Evolutionary conservation across 2,888 invertebrate species (phyloP).

Genomic region (Pterobdella sp.): DNA sequence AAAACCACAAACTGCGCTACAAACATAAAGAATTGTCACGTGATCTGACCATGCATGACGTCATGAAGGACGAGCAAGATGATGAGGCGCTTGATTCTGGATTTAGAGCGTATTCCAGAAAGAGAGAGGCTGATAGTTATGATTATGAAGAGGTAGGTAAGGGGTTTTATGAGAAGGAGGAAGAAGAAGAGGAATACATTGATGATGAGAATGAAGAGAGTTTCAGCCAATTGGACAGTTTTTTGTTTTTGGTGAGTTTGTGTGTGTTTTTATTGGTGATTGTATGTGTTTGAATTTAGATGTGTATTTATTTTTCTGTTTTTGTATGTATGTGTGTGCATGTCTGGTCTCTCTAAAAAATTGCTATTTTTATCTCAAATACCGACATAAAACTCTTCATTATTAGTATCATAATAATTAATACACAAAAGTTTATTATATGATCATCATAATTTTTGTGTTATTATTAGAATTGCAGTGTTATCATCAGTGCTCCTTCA

Average conservation of each 20-base stretch:
- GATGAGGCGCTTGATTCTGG: too few relatives aligned
- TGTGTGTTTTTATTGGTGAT: neutral
- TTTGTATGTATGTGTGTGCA: too few relatives aligned
- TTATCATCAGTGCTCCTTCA: too few relatives aligned
- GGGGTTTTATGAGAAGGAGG: neutral
- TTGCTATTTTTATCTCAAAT: too few relatives aligned
- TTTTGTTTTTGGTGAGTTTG: neutral
- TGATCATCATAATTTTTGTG: too few relatives aligned
- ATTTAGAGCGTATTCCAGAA: neutral
- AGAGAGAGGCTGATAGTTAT: neutral
- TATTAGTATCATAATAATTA: too few relatives aligned
- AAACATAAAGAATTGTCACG: neutral
- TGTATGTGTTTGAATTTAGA: too few relatives aligned
- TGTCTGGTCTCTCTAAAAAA: too few relatives aligned
- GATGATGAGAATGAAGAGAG: neutral
- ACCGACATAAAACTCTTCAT: too few relatives aligned
- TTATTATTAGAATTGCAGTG: too few relatives aligned
- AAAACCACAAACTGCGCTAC: neutral
- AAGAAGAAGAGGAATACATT: neutral
- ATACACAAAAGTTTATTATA: too few relatives aligned
- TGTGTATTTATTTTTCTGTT: too few relatives aligned
- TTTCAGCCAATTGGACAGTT: neutral
- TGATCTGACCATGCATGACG: neutral
- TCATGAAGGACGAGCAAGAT: neutral
- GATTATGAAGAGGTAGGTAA: neutral